Evolutionary conservation across 1,140 invertebrate genomes (phyloP).

Genomic region (Trachelipus rathkii): DNA sequence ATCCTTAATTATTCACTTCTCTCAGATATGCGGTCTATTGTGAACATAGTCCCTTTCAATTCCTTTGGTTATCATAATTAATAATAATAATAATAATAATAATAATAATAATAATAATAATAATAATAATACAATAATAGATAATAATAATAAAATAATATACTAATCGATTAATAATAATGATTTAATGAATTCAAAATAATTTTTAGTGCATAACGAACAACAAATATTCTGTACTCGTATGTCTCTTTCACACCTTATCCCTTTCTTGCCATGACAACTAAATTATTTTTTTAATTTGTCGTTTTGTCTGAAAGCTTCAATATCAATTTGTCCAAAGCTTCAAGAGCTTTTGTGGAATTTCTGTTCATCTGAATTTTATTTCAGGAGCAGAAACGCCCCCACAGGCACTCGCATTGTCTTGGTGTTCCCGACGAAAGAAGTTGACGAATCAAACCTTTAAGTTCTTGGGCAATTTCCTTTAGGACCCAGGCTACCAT

Average conservation of each 20-base stretch:
- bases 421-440: conserved; percentile 52
- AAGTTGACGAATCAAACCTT: conserved; percentile 49
- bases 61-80: no score
- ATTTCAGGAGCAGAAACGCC: conserved; percentile 59
- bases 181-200: no score
- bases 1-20: no score
- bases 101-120: no score
- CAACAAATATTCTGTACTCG: no score
- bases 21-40: no score
- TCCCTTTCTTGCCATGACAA: not conserved
- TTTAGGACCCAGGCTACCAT: conserved; percentile 51
- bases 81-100: no score
- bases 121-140: no score
- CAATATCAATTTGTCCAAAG: conserved; percentile 65
- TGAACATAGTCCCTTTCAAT: no score
- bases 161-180: no score
- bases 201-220: no score
- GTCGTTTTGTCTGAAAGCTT: conserved; percentile 55
- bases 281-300: conserved; percentile 43
- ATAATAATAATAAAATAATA: no score
- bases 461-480: conserved; percentile 52
- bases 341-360: conserved; percentile 55
- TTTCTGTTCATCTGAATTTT: conserved; percentile 55
- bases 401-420: conserved; percentile 63
- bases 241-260: not conserved